phyloP scores from a whole-genome alignment of 2,113 vertebrate species.

The Bos indicus region DNA sequence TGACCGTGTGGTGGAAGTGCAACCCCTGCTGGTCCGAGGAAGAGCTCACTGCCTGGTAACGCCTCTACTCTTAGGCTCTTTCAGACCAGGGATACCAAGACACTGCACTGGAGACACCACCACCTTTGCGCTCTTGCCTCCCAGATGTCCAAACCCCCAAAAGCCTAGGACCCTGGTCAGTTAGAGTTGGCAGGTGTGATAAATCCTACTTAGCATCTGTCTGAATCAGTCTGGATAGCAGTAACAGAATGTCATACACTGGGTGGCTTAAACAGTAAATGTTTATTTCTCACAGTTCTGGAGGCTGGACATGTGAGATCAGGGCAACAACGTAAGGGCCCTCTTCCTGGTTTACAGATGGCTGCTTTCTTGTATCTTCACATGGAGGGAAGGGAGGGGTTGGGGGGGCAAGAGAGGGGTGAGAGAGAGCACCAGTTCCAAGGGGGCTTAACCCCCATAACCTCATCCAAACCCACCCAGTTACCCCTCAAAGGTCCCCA shows the following conservation, averaged over 20 bases:
- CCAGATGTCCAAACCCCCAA: neutral
- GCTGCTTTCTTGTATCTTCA: neutral
- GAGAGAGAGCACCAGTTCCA: neutral
- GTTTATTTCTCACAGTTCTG: neutral
- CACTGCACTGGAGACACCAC: neutral
- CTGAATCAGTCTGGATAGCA: neutral
- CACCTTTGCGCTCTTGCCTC: neutral
- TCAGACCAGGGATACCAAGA: neutral
- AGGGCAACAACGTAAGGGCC: neutral
- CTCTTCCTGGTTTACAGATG: neutral
- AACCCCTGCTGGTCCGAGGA: neutral
- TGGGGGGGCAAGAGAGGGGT: neutral
- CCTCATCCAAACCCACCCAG: neutral
- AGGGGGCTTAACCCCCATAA: neutral
- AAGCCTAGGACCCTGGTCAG: neutral
- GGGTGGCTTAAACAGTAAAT: neutral
- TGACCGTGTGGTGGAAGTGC: neutral
- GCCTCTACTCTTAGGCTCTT: neutral
- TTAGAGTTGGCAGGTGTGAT: neutral
- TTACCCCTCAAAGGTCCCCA: neutral
- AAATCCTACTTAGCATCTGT: neutral
- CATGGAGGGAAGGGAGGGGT: accelerated
- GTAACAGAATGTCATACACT: neutral
- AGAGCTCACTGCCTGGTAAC: neutral
- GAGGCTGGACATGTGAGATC: neutral